Evolutionary conservation across 1,140 invertebrate species (phyloP), one percentile per base, ranked within the genome.

Genomic region (Vanessa atalanta): DNA sequence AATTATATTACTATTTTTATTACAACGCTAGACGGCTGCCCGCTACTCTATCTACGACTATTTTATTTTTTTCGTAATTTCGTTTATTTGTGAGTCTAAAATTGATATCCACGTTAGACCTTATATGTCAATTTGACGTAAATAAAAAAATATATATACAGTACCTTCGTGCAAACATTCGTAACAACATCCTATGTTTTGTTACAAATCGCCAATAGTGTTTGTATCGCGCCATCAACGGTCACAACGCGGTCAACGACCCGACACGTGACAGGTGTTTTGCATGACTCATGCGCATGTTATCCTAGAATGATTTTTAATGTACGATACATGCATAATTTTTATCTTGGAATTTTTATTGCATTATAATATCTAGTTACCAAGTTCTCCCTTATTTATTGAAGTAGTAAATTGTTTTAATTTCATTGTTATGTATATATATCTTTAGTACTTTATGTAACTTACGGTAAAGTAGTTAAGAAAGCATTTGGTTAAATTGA

Each of bases 201-300:
- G 20, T 16, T 65, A 48, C 47, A 51, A 48, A 26, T 26, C 51
- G 15, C 47, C n/a, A 13, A 16, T 26, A 60, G 55, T 43, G 37
- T 43, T 43, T 43, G 0, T 43, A 43, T 11, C 37, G 37, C 37
- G 37, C 37, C 48, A 26, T 51, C 50, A 15, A 50, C n/a, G 16
- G 43, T 43, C 31, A 51, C 48, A 51, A 14, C 31, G 8, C 20
- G 67, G 75, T 81, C 76, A 16, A 55, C 75, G 70, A 79, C 73
- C 80, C 63, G 55, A 63, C 75, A 69, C 80, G 76, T 75, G 80
- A 77, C 80, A 81, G 77, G 80, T 81, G 79, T 70, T 74, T 74
- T 65, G 69, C 72, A 72, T 74, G 69, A 69, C 53, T 78, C 76
- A 78, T 72, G 61, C 65, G 55, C 65, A 64, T 65, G 57, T 65